Evolutionary conservation across 1,140 invertebrate species (phyloP).

Genomic region (Zophobas atratus): DNA sequence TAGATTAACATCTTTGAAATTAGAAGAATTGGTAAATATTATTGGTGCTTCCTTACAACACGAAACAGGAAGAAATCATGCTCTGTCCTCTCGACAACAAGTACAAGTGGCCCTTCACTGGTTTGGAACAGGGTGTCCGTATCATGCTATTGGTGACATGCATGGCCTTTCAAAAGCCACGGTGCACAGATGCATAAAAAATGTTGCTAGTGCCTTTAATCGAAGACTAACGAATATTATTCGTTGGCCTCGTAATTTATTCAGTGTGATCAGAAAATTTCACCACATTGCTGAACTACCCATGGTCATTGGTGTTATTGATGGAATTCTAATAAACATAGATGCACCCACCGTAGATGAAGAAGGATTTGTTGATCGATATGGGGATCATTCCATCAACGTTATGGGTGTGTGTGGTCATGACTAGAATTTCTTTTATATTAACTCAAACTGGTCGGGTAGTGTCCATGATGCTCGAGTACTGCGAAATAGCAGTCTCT

Average conservation of each 20-base stretch:
- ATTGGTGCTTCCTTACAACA: not conserved
- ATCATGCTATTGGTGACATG: slow-evolving; percentile 45
- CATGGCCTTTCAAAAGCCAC: slow-evolving; percentile 44
- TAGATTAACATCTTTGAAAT: not conserved
- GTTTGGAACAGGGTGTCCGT: slow-evolving; percentile 39
- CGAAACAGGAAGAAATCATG: not conserved
- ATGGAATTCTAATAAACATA: slow-evolving; percentile 46
- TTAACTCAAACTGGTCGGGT: slow-evolving; percentile 42
- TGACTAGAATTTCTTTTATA: slow-evolving; percentile 19
- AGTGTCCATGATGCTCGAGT: slow-evolving; percentile 16
- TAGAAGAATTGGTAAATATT: not conserved
- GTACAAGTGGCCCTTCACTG: slow-evolving; percentile 14
- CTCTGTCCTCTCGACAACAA: not conserved
- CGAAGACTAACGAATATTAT: not conserved
- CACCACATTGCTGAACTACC: slow-evolving; percentile 24
- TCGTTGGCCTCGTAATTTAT: not conserved
- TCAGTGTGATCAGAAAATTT: slow-evolving; percentile 16
- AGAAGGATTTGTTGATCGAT: slow-evolving; percentile 31
- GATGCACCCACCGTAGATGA: slow-evolving; percentile 37
- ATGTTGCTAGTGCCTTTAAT: slow-evolving; percentile 7
- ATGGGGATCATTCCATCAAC: slow-evolving; percentile 48
- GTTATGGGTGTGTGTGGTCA: not conserved
- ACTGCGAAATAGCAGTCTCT: slow-evolving; percentile 14
- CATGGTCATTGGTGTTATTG: slow-evolving; percentile 30
- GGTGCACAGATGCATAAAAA: slow-evolving; percentile 18